Base-by-base conservation (phyloP, 2,113 vertebrate species). In the Macquaria ambigua region DNA sequence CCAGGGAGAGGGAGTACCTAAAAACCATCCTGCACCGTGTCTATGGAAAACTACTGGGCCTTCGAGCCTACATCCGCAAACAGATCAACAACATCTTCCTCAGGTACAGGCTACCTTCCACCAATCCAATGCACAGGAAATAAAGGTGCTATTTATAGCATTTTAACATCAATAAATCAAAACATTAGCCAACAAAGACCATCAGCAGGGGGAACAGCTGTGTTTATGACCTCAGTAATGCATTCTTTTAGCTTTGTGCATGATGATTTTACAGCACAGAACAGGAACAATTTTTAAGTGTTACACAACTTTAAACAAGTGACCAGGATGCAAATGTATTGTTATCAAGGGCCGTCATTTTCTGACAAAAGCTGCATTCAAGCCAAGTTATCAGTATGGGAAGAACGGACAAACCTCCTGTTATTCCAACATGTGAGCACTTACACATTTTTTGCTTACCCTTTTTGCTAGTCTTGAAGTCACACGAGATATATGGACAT, bases 21-120 rank as follows among this genome's bases (percentile, higher is more conserved):
- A 98, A 98, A 95, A 98, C 97, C 90, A 98, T 98, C 91, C 95
- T 98, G 72, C 97, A 98, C 91, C 97, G 97, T 16, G 97, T 98
- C 81, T 98, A 98, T 5, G 97, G 97, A 90, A 98, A 98, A 91
- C 96, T 98, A 88, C 96, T 98, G 91, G 97, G 97, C 58, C 96
- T 98, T 62, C 95, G 97, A 73, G 97, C 97, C 48, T 98, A 98
- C 79, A 98, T 98, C 90, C 97, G 97, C 88, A 98, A 98, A 90
- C 97, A 98, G 89, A 98, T 97, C 93, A 98, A 97, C 95, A 97
- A 98, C 91, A 98, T 98, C 93, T 98, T 98, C 90, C 97, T 98
- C 91, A 96, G 97, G 97, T 98, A 90, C 34, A 50, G 14, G 14
- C 67, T 14, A 11, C 64, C 34, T 14, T 61, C 25, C 52, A 23